Base-by-base conservation (phyloP, 2,113 vertebrate species). In the Capreolus pygargus region DNA sequence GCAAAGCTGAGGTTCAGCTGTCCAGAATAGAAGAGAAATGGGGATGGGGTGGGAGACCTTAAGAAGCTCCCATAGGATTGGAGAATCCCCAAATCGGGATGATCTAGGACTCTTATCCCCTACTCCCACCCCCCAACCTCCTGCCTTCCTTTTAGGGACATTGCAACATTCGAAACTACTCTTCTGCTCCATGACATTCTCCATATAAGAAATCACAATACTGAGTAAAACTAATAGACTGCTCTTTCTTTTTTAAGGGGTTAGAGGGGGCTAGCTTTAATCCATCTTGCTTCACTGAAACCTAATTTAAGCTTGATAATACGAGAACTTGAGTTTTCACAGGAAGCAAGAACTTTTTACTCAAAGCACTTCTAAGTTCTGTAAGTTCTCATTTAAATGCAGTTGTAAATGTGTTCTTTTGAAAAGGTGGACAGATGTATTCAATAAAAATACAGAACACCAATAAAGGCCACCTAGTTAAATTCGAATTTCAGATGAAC, bases 401-500 rank as follows among this genome's bases (percentile, higher is more conserved):
- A 57, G 61, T 88, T 45, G 55, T 45, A 28, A 60, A 28, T 5
- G 3, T 33, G 27, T 33, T 70, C n/a, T 64, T 7, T 74, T 82
- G 74, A 58, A 76, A 86, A 86, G 23, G 27, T 76, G 10, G n/a
- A 47, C 47, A 85, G 55, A 87, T 3, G 13, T 17, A 89, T 85
- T 33, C 39, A 43, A 85, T 33, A 94, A 52, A 84, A 76, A 90
- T 50, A 39, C 3, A 67, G 39, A n/a, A 47, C 11, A 19, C 78
- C 78, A 64, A 92, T 36, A 39, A 2, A 60, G 39, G n/a, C 19
- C 9, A 19, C 30, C 33, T 33, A 57, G 91, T 67, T 91, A 52
- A 52, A 76, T 94, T 23, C 61, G 76, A 96, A 81, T 93, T 94
- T 81, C 82, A 94, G 43, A 61, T 76, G 81, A 95, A 74, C 6